Evolutionary conservation across 1,140 invertebrate species (phyloP).

Genomic region (Dermatophagoides farinae): DNA sequence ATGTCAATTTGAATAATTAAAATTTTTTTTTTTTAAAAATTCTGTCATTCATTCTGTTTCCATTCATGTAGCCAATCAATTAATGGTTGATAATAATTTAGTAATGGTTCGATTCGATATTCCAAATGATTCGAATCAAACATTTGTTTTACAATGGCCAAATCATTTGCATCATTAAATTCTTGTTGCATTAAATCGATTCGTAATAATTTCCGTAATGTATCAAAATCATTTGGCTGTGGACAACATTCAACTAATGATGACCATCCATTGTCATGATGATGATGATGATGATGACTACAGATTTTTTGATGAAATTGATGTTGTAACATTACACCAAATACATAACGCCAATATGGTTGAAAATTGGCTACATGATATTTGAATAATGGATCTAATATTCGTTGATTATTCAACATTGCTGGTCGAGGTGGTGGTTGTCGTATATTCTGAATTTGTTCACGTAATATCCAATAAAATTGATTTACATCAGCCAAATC

Average conservation of each 20-base stretch:
- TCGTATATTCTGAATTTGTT: not conserved
- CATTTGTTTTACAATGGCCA: not conserved
- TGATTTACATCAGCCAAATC: not conserved
- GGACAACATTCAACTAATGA: not conserved
- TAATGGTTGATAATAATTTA: constrained; percentile 1
- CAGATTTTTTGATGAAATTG: constrained; percentile 2
- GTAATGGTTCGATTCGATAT: not conserved
- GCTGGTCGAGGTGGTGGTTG: not conserved
- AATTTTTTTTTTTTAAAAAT: not conserved
- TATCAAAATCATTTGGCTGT: not conserved
- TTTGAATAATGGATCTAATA: not conserved
- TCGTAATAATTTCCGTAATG: not conserved
- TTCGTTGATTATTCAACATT: not conserved
- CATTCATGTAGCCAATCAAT: not conserved
- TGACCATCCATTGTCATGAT: no score
- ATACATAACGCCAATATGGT: not conserved
- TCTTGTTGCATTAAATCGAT: not conserved
- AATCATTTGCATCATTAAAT: not conserved
- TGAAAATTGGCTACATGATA: not conserved
- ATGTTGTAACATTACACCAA: not conserved
- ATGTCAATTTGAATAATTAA: not conserved
- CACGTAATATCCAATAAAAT: not conserved
- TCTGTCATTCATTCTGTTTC: not conserved
- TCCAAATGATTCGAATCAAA: not conserved
- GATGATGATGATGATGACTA: not conserved